Base-by-base conservation (phyloP, 2,113 vertebrate genomes). In the Melanostigma gelatinosum region DNA sequence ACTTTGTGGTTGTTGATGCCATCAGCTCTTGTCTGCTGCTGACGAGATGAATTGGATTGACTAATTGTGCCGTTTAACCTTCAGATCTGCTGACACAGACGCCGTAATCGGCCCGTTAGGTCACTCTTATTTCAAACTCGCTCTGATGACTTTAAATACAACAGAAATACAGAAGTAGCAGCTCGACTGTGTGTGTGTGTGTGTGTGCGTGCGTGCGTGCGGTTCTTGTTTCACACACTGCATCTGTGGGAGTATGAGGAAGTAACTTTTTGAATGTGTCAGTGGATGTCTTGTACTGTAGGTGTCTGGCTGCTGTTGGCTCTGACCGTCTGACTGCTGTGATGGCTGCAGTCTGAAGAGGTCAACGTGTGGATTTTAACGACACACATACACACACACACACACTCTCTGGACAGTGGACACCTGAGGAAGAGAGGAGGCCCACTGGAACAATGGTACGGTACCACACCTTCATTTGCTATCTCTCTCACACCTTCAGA, bases 201-300 rank as follows among this genome's bases (percentile, higher is more conserved):
- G 67, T n/a, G 75, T 71, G 34, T 64, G 80, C 60, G 70, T 24
- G 60, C 55, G 60, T 40, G 71, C 72, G 63, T 70, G 38, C 63
- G 91, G 80, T 93, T 93, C 92, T 93, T 83, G 85, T 95, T 93
- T 95, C 84, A 84, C 65, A 76, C 80, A 76, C 6, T 40, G 34
- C 20, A 42, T 76, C 78, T 70, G 89, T 85, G 82, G 82, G 80
- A 86, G 87, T 62, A 87, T 91, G 84, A 95, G 95, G 95, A 95
- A 95, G 93, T 94, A 79, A 58, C 0, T 54, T 77, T 79, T 82
- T 84, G 62, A 85, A 82, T 80, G 78, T 55, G 75, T 48, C 58
- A n/a, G 54, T 82, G 80, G 82, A 83, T 72, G 80, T 88, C 82
- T 82, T 77, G 54, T 80, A 9, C 29, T 34, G 40, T 9, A 86